Base-by-base conservation (phyloP, 2,888 invertebrate species). In the Pterobdella sp. region DNA sequence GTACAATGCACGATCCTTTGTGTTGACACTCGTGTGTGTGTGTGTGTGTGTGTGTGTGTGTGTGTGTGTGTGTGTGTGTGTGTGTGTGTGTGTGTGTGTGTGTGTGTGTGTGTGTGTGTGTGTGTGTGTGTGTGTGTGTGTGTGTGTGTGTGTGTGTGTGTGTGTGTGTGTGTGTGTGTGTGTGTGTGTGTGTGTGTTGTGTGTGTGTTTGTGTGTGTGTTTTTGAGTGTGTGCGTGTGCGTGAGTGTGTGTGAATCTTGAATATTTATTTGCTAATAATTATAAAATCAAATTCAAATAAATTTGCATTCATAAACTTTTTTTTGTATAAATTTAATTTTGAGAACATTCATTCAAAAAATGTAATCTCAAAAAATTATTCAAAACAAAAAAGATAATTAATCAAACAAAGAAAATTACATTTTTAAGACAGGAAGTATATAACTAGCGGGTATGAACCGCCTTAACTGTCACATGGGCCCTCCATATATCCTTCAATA, bases 131-230 rank as follows among this genome's bases (percentile, higher is more conserved):
- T 37, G 36, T 65, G 66, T 42, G 34, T 65, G 32, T 67, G 52
- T 66, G 66, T 67, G 67, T 66, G 32, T 67, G n/a, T 72, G 72
- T 67, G 26, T 56, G 56, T 31, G 18, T 68, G 68, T 56, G 37
- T 73, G 68, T 68, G n/a, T 73, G 31, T 52, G 34, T 49, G 56
- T 10, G 32, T 56, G 32, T 32, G 32, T 56, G 56, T 37, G 42
- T 68, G 37, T 37, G 42, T 68, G 68, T 14, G 26, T 68, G 68
- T 37, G 14, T 68, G 36, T 37, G 42, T 22, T 14, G 4, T 68
- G 65, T 34, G n/a, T 65, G 65, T 7, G 35, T 65, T 29, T 14
- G 35, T 65, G 31, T 34, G 35, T 65, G 65, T 34, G 35, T 65
- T 29, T 34, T 18, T 29, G 7, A n/a, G 35, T 65, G 65, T 34